Conservation (phyloP, 2,888 invertebrate genomes). For the Hofmannophila pseudospretella region DNA sequence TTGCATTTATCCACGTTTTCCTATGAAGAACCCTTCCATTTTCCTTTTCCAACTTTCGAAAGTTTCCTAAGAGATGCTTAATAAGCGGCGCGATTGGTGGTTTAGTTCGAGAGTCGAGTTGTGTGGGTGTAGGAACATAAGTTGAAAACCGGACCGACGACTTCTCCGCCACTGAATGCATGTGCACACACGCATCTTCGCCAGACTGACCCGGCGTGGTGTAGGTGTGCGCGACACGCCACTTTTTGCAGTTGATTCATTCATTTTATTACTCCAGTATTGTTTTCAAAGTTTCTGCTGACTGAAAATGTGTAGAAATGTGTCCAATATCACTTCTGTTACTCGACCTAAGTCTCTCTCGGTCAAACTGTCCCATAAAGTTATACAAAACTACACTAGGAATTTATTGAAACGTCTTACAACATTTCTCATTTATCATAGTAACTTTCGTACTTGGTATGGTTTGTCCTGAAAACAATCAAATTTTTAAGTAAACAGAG, state of each 20-base stretch:
- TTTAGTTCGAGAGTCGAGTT: constrained; percentile 14
- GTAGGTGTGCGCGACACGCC: constrained; percentile 13
- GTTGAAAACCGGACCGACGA: constrained; percentile 27
- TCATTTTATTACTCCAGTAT: constrained; percentile 11
- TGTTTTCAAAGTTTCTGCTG: too few species aligned
- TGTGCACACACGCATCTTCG: constrained; percentile 10
- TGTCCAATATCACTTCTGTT: not conserved
- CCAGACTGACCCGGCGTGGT: constrained; percentile 17
- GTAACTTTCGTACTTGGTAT: too few species aligned
- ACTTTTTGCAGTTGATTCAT: constrained; percentile 46
- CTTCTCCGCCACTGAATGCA: constrained; percentile 32
- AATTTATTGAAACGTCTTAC: too few species aligned
- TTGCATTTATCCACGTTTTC: too few species aligned
- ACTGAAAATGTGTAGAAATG: too few species aligned
- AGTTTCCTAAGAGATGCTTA: constrained; percentile 24
- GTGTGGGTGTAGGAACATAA: constrained; percentile 55
- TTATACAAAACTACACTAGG: too few species aligned
- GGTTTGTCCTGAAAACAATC: too few species aligned
- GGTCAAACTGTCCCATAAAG: too few species aligned
- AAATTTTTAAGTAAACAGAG: too few species aligned
- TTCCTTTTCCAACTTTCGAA: constrained; percentile 20
- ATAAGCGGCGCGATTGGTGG: constrained; percentile 36
- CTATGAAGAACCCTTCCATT: not conserved
- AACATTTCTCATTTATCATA: too few species aligned
- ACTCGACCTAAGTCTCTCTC: too few species aligned